Base-by-base conservation (phyloP, 2,888 invertebrate species). In the Rosalia funebris region DNA sequence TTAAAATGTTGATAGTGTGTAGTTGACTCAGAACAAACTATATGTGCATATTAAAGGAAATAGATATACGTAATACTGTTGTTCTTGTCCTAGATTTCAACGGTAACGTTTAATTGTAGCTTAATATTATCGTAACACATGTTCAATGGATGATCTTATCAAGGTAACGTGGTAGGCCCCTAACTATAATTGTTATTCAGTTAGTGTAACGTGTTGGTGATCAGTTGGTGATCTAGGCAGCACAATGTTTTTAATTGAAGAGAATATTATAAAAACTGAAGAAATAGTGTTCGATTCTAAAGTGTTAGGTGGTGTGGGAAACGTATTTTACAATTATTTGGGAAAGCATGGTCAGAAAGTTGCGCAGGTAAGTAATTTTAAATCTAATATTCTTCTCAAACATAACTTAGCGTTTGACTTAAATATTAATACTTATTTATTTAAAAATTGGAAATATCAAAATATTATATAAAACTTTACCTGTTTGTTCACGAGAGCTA, bases 251-350 rank as follows among this genome's bases (percentile, higher is more conserved):
- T n/a, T 16, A 2, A 42, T 53, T 12, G 53, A 42, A 32, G 11
- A 42, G 11, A 53, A 53, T 17, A 42, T 53, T 15, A 53, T 53
- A 31, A 53, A 42, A 16, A 53, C 53, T 11, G 32, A 53, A 15
- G 32, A 53, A 12, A 53, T 53, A 10, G 17, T n/a, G n/a, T 53
- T 53, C n/a, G 32, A 53, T 7, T 15, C 32, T 11, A 31, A 32
- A 3, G 9, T 31, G 1, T 9, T 42, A 5, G 63, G 53, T 7
- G 53, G 53, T 1, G 42, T 53, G 20, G 53, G 53, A 5, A 53
- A 53, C 11, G 42, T 53, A 4, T 42, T 53, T 10, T 42, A 42
- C 32, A 7, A 53, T 9, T 42, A 15, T 3, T 31, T 53, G 42
- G 41, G 25, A 20, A 53, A 32, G n/a, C 31, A 53, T 32, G 53